A percentile compares a stretch with the other conserved stretches of the same genome.
phyloP scores from a whole-genome alignment of 2,113 vertebrate species.

The human (Homo sapiens) region GRCh38 chr9:132579501-132580000 shows the following conservation, averaged over 20 bases:
- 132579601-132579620: neutral
- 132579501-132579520: neutral
- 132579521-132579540: neutral
- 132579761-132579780: neutral
- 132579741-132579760: neutral
- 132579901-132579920: neutral
- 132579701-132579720: neutral
- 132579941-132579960: neutral
- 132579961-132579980: rapidly evolving
- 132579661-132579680: neutral
- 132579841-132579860: rapidly evolving
- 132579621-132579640: neutral
- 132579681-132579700: neutral
- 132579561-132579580: neutral
- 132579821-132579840: no score
- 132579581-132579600: rapidly evolving
- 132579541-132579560: neutral
- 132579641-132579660: neutral
- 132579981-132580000: neutral
- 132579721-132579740: neutral
- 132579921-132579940: neutral
- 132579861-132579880: rapidly evolving
- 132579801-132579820: no score
- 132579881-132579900: rapidly evolving
- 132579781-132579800: neutral